phyloP scores from a whole-genome alignment of 2,113 vertebrate species.

The Amazona vittata region DNA sequence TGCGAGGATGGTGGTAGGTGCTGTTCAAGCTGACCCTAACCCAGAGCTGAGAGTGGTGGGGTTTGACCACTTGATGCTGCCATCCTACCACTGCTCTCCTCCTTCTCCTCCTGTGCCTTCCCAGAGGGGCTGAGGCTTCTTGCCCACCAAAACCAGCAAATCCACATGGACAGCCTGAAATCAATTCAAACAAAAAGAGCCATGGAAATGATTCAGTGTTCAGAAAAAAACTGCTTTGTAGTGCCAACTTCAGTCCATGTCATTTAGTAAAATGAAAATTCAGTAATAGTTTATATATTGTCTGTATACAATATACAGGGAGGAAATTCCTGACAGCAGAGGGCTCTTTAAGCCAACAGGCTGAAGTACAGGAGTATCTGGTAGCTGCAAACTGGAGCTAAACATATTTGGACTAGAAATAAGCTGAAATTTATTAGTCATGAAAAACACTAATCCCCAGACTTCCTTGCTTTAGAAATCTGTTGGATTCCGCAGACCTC shows the following conservation, averaged over 20 bases:
- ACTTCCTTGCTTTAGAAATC: neutral
- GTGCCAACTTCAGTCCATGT: neutral
- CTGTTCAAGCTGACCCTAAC: neutral
- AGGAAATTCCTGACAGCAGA: constrained; percentile 2
- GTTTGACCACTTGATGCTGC: neutral
- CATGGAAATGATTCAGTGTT: neutral
- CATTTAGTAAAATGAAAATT: neutral
- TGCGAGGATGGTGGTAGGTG: neutral
- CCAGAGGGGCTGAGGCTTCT: neutral
- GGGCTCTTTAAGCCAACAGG: constrained; percentile 6
- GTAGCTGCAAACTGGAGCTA: neutral
- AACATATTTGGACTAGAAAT: neutral
- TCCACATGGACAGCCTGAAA: neutral
- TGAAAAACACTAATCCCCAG: neutral
- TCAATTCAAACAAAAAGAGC: neutral
- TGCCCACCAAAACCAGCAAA: neutral
- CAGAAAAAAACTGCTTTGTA: neutral
- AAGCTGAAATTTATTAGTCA: neutral
- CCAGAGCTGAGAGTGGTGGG: neutral
- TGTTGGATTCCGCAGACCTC: neutral
- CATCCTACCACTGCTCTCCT: neutral
- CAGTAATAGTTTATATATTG: neutral
- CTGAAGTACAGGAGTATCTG: neutral
- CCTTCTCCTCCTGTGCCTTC: neutral
- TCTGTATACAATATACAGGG: neutral